phyloP scores from a whole-genome alignment of 2,888 invertebrate genomes.

The Vannuccia rotundouncinata region DNA sequence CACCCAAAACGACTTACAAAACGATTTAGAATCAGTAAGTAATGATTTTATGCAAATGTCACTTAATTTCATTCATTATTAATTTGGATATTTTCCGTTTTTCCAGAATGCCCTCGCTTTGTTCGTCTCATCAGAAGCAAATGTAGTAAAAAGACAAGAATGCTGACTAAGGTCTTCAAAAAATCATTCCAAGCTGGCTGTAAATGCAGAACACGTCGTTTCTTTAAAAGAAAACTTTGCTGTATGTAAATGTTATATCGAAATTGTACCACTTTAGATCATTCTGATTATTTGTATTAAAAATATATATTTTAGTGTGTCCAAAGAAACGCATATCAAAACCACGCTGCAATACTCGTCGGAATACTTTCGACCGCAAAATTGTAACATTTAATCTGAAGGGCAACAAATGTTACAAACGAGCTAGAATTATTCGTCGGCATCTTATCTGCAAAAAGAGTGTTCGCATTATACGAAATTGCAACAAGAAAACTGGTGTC shows the following conservation, averaged over 20 bases:
- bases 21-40: constrained; percentile 2
- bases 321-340: neutral
- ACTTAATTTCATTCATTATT: neutral
- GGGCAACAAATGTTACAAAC: neutral
- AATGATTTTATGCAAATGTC: neutral
- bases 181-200: constrained; percentile 32
- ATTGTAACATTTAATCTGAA: neutral
- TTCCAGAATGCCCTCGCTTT: neutral
- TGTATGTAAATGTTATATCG: constrained; percentile 5
- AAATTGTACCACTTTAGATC: too few species aligned
- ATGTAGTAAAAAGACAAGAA: neutral
- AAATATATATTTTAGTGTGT: constrained; percentile 28
- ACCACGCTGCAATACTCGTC: neutral
- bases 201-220: neutral
- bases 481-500: constrained; percentile 6
- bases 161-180: neutral
- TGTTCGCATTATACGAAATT: neutral
- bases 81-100: neutral
- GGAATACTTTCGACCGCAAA: neutral
- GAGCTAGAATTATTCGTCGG: neutral
- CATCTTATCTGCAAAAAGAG: constrained; percentile 3
- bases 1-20: constrained; percentile 18
- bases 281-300: too few species aligned
- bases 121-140: neutral
- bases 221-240: constrained; percentile 2